Evolutionary conservation across 2,888 invertebrate species (phyloP).

Genomic region (Stenodera caucasica): DNA sequence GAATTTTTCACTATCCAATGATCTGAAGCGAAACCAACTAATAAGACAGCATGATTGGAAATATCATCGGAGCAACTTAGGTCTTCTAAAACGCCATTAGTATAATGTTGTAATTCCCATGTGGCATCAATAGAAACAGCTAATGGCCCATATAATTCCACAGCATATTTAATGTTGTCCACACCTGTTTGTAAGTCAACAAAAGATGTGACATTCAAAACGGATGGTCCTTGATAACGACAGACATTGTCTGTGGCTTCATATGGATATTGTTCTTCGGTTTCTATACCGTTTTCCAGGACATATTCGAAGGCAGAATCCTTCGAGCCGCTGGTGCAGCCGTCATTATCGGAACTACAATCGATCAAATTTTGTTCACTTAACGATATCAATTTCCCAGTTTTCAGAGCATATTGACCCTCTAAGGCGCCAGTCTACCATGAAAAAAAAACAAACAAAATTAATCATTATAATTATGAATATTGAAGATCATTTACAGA

Average conservation of each 20-base stretch:
- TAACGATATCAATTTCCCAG: too few relatives aligned
- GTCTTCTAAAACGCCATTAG: constrained; percentile 75
- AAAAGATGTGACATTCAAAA: too few relatives aligned
- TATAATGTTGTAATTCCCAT: constrained; percentile 75
- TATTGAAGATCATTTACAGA: too few relatives aligned
- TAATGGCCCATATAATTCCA: constrained; percentile 82
- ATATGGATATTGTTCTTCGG: constrained; percentile 35
- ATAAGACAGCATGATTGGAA: constrained; percentile 80
- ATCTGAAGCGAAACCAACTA: constrained; percentile 62
- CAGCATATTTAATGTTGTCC: background rate
- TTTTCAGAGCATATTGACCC: too few relatives aligned
- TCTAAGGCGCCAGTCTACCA: too few relatives aligned
- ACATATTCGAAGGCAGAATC: constrained; percentile 32
- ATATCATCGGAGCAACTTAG: constrained; percentile 65
- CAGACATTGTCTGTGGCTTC: constrained; percentile 21
- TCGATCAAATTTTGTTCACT: too few relatives aligned
- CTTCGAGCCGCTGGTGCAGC: constrained; percentile 31
- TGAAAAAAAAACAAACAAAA: too few relatives aligned
- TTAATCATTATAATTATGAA: too few relatives aligned
- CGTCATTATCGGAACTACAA: constrained; percentile 12
- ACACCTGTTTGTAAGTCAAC: background rate
- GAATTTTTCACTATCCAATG: constrained; percentile 72
- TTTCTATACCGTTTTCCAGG: constrained; percentile 29
- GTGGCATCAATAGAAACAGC: constrained; percentile 83
- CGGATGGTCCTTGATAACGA: constrained; percentile 6